Percentiles rank a stretch among this genome's conserved stretches.
phyloP scores from a whole-genome alignment of 2,888 invertebrate genomes.

The Agrochola lota region DNA sequence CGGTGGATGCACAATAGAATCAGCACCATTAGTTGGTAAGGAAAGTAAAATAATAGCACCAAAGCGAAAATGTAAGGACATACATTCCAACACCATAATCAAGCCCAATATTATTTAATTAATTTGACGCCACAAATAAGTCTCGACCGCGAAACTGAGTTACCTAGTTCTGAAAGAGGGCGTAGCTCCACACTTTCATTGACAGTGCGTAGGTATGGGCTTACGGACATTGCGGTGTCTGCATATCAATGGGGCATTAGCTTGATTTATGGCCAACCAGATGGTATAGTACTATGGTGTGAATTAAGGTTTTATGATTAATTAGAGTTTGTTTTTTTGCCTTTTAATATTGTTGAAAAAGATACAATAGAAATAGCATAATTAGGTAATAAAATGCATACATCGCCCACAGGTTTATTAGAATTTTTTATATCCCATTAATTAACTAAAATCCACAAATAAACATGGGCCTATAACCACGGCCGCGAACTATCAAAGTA shows the following conservation, averaged over 20 bases:
- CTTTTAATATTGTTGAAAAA: too few relatives aligned
- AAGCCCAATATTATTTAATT: slow-evolving; percentile 49
- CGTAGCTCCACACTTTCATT: slow-evolving; percentile 64
- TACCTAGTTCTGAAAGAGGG: slow-evolving; percentile 54
- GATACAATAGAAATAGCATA: too few relatives aligned
- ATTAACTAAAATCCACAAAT: too few relatives aligned
- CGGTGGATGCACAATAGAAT: background rate
- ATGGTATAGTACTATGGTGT: background rate
- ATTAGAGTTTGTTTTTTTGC: background rate
- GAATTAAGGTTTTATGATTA: background rate
- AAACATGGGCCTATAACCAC: too few relatives aligned
- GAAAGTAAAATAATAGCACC: background rate
- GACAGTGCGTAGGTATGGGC: slow-evolving; percentile 44
- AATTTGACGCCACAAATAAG: slow-evolving; percentile 38
- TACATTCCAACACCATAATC: slow-evolving; percentile 41
- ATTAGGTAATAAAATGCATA: too few relatives aligned
- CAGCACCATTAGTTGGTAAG: background rate
- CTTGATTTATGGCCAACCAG: slow-evolving; percentile 50
- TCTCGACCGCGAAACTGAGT: slow-evolving; percentile 57
- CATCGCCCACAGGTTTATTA: too few relatives aligned
- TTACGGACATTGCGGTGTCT: slow-evolving; percentile 37
- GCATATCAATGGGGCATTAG: slow-evolving; percentile 61
- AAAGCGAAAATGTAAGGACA: slow-evolving; percentile 1
- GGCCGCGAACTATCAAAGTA: too few relatives aligned
- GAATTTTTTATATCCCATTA: too few relatives aligned